Conservation (phyloP, 2,797 vertebrate species). For the Hozukius guyotensis region DNA sequence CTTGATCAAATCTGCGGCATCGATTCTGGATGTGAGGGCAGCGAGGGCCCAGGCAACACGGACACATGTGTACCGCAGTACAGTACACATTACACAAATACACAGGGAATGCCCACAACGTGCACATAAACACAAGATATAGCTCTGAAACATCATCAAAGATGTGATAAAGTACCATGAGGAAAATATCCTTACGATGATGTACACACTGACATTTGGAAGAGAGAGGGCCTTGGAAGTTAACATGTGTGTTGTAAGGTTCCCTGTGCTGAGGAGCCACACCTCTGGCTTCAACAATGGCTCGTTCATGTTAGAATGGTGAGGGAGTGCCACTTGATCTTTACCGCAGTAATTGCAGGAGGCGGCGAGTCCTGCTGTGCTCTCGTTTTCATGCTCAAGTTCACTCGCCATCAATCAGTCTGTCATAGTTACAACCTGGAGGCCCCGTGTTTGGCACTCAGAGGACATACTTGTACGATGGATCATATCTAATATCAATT, state of each 20-base stretch:
- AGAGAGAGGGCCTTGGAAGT: neutral
- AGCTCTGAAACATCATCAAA: neutral
- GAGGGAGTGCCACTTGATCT: slow-evolving; percentile 43
- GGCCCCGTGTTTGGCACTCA: neutral
- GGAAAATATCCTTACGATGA: slow-evolving; percentile 14
- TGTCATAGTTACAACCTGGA: neutral
- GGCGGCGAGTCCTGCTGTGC: slow-evolving; percentile 42
- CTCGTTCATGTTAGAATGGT: neutral
- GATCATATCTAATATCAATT: slow-evolving; percentile 13
- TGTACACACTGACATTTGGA: neutral
- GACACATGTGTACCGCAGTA: slow-evolving; percentile 34
- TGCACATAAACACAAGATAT: slow-evolving; percentile 12
- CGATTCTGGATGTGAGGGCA: slow-evolving; percentile 66
- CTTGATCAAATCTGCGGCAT: slow-evolving; percentile 83
- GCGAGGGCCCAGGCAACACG: slow-evolving; percentile 56
- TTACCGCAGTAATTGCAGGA: slow-evolving; percentile 48
- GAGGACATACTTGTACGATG: neutral
- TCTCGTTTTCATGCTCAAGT: slow-evolving; percentile 60
- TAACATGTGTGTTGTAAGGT: slow-evolving; percentile 14
- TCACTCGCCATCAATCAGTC: slow-evolving; percentile 40
- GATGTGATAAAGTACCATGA: neutral
- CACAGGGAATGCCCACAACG: slow-evolving; percentile 8
- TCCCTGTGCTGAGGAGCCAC: neutral
- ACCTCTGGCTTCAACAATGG: slow-evolving; percentile 15
- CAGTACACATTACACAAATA: slow-evolving; percentile 32